Evolutionary conservation across 2,113 vertebrate genomes (phyloP), one percentile per base, ranked within the genome.

Genomic region (Prionailurus viverrinus): DNA sequence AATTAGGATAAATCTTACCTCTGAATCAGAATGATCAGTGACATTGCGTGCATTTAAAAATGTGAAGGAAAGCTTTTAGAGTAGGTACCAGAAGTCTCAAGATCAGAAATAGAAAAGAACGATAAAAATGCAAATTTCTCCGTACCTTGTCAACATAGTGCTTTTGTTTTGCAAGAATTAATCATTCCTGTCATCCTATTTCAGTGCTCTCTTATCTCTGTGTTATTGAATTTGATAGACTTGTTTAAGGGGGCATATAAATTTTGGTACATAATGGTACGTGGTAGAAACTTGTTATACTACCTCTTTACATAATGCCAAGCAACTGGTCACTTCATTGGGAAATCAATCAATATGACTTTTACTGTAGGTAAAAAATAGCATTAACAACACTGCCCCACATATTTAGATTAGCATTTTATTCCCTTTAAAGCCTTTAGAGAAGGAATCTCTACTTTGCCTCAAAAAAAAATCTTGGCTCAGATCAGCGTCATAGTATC

Each of bases 101-200:
- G 94, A 71, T 94, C 61, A 92, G 18, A 96, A 90, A 92, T 79
- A 61, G 39, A 73, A 82, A 48, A 63, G 39, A 88, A 96, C 6
- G 33, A 83, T 73, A 79, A 83, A 96, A 95, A 94, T 94, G 53
- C 19, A 88, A 90, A 84, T 78, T 95, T 95, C 39, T 25, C 48
- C 55, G 69, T 90, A 80, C 65, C 27, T 85, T 96, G 65, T 84
- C 53, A 96, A 36, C 27, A 71, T 39, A 87, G 41, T 69, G 27
- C 58, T 71, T 61, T 41, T 36, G 11, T 9, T 76, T 86, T 94
- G 80, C 25, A 92, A 94, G 21, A 96, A 79, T 96, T 90, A 78
- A 94, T 95, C 71, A 90, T 90, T 95, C 29, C 15, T 90, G n/a
- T 33, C 71, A n/a, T 87, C 33, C 9, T 71, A n/a, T 87, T 94